Evolutionary conservation across 1,140 invertebrate species (phyloP), one percentile per base, ranked within the genome.

Genomic region (Sipha flava): DNA sequence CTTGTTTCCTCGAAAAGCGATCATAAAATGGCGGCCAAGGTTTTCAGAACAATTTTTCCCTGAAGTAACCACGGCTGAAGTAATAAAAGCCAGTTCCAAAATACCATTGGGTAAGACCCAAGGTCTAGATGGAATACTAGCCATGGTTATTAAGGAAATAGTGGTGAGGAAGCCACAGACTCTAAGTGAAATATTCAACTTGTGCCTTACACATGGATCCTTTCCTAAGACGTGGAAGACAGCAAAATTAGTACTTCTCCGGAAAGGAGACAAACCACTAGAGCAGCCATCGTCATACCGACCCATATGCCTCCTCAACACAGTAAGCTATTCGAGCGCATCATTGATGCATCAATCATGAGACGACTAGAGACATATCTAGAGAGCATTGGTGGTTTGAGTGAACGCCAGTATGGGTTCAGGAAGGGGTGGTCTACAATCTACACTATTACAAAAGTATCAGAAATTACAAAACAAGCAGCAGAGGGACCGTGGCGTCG

Each of bases 351-450:
- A n/a, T n/a, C n/a, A 14, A 6, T 79, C 6, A 64, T n/a, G 23
- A 79, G 21, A 4, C 16, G 57, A 64, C 52, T 79, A 21, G 54
- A 59, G 16, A 23, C 62, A 21, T 10, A 43, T 10, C 57, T 79
- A 29, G 40, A 26, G 31, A 59, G 40, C 23, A 31, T 23, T 7
- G 16, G 14, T 9, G 14, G 12, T 16, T 4, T 64, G 12, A 64
- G 54, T n/a, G 49, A 37, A 34, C 62, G 40, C 14, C 77, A 79
- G 21, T 79, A 64, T 43, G 49, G 77, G 2, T 79, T 79, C 23
- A 21, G 52, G 34, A 37, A 21, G 52, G 37, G 57, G 16, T 5
- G 57, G 10, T 59, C 77, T 18, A 79, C 77, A 2, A 43, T 26
- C 4, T n/a, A 79, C 12, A 57, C 77, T 2, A 16, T 79, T 9